Base-by-base conservation (phyloP, 2,888 invertebrate genomes). In the Eubasilissa splendida region DNA sequence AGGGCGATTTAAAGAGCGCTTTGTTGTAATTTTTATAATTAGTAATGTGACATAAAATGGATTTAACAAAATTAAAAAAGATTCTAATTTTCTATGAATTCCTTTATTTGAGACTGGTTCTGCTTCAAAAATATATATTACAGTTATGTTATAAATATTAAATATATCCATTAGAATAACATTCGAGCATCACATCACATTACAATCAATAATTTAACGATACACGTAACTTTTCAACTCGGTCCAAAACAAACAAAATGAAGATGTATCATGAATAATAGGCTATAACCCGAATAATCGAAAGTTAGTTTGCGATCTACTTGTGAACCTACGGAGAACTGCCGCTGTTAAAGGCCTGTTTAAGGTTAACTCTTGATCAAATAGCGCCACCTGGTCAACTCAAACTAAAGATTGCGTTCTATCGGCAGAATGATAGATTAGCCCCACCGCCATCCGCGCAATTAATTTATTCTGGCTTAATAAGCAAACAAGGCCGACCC, bases 371-470 rank as follows among this genome's bases (percentile, higher is more conserved):
- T 50, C 54, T 66, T 56, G 68, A 66, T 63, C 79, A 79, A 74
- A 79, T 59, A 78, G 59, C 11, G 76, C 53, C 79, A 79, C 76
- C 76, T 80, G 80, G 70, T 52, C 73, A 83, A 83, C 53, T 79
- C 81, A 81, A 81, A 79, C 81, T 58, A 81, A 83, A 83, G 83
- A 83, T 83, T 81, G 78, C 79, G 81, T 81, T 83, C 76, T 83
- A 83, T 83, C 83, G 81, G 81, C 81, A 74, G 77, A 79, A 81
- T 83, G 83, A 83, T 83, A 77, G 83, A 81, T 81, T 81, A 83
- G 80, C 31, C 81, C 76, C 14, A 56, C 75, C 78, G 71, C 65
- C 79, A 75, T 78, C 65, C 71, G 79, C 77, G 76, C 81, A 81
- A 79, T 81, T 83, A 83, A 83, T 83, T 81, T 81, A 77, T 83